A percentile compares a stretch with the other conserved stretches of the same genome.
Evolutionary conservation across 2,888 invertebrate genomes (phyloP).

Genomic region (Eucera pruinosa): DNA sequence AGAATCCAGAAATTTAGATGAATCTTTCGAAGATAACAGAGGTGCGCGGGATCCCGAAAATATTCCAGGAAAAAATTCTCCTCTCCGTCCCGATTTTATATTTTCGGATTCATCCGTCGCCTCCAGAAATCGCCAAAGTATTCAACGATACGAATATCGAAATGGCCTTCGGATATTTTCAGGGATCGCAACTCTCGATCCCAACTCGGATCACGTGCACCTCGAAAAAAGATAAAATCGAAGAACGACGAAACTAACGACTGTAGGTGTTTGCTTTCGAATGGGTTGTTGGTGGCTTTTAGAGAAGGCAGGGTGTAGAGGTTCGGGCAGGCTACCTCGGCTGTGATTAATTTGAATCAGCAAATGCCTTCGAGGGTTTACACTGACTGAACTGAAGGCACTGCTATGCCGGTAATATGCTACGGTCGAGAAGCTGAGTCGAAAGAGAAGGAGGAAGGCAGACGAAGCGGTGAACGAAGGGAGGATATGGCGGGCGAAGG

Average conservation of each 20-base stretch:
- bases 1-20: neutral
- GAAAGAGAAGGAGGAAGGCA: conserved; percentile 57
- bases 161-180: too few relatives aligned
- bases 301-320: conserved; percentile 35
- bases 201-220: too few relatives aligned
- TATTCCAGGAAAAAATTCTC: too few relatives aligned
- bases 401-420: conserved; percentile 75
- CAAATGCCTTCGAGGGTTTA: conserved; percentile 83
- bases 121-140: too few relatives aligned
- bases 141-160: too few relatives aligned
- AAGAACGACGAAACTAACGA: conserved; percentile 39
- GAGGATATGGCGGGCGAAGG: conserved; percentile 50
- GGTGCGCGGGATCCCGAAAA: too few relatives aligned
- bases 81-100: too few relatives aligned
- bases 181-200: too few relatives aligned
- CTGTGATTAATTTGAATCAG: conserved; percentile 84
- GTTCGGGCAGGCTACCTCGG: conserved; percentile 71
- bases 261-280: conserved; percentile 57
- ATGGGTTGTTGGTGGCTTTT: conserved; percentile 51
- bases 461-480: conserved; percentile 48
- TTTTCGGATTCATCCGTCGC: too few relatives aligned
- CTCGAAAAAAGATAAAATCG: too few relatives aligned
- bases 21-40: neutral
- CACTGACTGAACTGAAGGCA: conserved; percentile 77
- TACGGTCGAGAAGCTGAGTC: conserved; percentile 68